These are phyloP conservation scores for Desoria tigrina DNA, from an alignment of 2,888 invertebrate genomes.

Conservation along the genomic window DNA sequence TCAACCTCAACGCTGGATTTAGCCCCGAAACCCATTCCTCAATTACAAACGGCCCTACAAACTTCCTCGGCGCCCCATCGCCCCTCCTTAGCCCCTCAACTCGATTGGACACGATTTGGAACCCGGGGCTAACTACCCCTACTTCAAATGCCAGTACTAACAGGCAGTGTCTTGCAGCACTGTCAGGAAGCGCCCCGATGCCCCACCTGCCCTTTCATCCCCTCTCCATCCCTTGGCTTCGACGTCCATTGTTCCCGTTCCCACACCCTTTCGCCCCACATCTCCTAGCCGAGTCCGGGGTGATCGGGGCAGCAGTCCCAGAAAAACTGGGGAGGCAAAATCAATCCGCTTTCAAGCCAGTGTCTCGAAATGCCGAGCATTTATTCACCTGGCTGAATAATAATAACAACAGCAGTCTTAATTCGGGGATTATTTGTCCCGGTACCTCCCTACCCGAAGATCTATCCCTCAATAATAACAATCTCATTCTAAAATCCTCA, in stretches of 20 bases:
- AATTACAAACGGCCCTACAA: slow-evolving; percentile 5
- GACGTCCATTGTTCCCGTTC: slow-evolving; percentile 52
- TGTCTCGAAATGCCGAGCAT: slow-evolving; percentile 43
- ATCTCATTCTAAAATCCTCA: not conserved
- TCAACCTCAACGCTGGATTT: not conserved
- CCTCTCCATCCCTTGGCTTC: slow-evolving; percentile 51
- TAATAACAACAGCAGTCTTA: slow-evolving; percentile 23
- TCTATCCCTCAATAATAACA: slow-evolving; percentile 18
- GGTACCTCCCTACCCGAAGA: slow-evolving; percentile 43
- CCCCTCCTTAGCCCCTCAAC: slow-evolving; percentile 36
- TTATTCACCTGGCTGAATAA: slow-evolving; percentile 50
- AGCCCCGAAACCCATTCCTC: not conserved
- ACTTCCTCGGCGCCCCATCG: slow-evolving; percentile 27
- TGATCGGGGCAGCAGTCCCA: slow-evolving; percentile 5
- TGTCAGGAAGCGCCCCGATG: not conserved
- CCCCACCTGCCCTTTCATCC: slow-evolving; percentile 47
- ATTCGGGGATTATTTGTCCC: slow-evolving; percentile 2
- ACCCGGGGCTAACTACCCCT: slow-evolving; percentile 42
- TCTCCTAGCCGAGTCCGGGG: slow-evolving; percentile 25
- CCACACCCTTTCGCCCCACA: slow-evolving; percentile 52
- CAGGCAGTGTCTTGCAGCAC: not conserved
- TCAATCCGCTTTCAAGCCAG: slow-evolving; percentile 49
- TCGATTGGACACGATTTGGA: slow-evolving; percentile 48
- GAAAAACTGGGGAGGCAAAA: slow-evolving; percentile 37
- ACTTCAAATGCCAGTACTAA: not conserved